Percentiles rank a stretch among this genome's conserved stretches.
Evolutionary conservation across 2,888 invertebrate species (phyloP).

Genomic region (Tholera decimalis): DNA sequence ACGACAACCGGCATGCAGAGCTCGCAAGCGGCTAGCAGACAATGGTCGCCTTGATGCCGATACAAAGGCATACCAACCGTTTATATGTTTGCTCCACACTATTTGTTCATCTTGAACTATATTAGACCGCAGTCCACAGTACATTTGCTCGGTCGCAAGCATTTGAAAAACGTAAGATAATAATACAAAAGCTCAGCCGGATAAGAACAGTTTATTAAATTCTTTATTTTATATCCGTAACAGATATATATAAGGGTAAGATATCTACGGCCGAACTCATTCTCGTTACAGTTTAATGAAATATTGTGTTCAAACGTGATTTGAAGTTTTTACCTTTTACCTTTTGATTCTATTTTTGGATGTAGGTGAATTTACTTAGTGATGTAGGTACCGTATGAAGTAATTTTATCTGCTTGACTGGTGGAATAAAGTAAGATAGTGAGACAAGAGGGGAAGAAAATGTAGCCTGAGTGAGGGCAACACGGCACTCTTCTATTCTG

Average conservation of each 20-base stretch:
- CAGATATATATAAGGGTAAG: constrained; percentile 7
- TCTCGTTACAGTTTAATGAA: constrained; percentile 24
- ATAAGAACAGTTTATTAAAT: constrained; percentile 43
- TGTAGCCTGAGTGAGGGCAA: neutral
- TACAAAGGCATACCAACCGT: constrained; percentile 71
- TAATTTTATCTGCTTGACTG: neutral
- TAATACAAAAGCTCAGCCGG: constrained; percentile 28
- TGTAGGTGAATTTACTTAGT: neutral
- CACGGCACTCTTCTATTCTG: neutral
- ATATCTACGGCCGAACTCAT: constrained; percentile 5
- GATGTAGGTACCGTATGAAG: neutral
- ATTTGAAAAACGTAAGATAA: constrained; percentile 43
- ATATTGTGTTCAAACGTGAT: constrained; percentile 21
- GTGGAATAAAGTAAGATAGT: neutral
- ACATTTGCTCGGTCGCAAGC: constrained; percentile 27
- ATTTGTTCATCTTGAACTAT: constrained; percentile 65
- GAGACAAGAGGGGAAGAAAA: neutral
- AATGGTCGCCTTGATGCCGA: constrained; percentile 61
- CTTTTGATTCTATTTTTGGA: neutral
- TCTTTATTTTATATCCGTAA: constrained; percentile 33
- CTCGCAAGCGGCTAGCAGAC: constrained; percentile 60
- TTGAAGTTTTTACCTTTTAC: constrained; percentile 3
- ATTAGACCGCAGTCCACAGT: constrained; percentile 50
- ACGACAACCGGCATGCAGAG: constrained; percentile 61
- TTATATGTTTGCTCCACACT: constrained; percentile 64